phyloP scores from a whole-genome alignment of 2,888 invertebrate genomes.

The Ormyrus pomaceus region DNA sequence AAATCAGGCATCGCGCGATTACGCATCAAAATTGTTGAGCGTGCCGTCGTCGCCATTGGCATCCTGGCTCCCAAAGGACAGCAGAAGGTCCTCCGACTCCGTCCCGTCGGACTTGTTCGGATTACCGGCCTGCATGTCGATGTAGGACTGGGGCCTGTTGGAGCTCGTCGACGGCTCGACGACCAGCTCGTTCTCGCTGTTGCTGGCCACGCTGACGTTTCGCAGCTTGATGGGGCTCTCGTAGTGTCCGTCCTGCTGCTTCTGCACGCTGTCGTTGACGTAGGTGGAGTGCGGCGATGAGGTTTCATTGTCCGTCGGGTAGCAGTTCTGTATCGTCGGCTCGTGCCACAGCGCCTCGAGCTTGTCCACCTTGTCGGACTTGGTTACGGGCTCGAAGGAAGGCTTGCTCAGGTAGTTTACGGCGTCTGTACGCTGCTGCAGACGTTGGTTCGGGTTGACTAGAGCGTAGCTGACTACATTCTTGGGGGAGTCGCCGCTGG shows the following conservation, averaged over 20 bases:
- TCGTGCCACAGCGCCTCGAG: slow-evolving; percentile 70
- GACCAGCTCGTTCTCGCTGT: slow-evolving; percentile 68
- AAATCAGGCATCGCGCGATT: too few relatives aligned
- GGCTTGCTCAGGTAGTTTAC: slow-evolving; percentile 72
- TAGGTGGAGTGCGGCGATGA: slow-evolving; percentile 61
- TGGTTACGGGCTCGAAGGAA: slow-evolving; percentile 66
- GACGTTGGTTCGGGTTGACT: slow-evolving; percentile 11
- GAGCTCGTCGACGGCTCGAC: slow-evolving; percentile 58
- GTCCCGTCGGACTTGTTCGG: neutral
- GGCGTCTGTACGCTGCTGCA: slow-evolving; percentile 62
- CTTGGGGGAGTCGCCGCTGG: slow-evolving; percentile 53
- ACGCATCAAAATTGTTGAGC: too few relatives aligned
- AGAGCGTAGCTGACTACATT: slow-evolving; percentile 40
- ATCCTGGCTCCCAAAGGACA: slow-evolving; percentile 38
- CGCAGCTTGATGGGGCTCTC: slow-evolving; percentile 71
- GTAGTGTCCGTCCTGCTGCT: slow-evolving; percentile 60
- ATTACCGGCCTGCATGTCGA: slow-evolving; percentile 69
- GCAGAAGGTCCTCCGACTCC: slow-evolving; percentile 39
- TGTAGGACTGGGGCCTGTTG: slow-evolving; percentile 68
- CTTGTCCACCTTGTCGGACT: slow-evolving; percentile 72
- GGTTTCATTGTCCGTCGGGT: slow-evolving; percentile 59
- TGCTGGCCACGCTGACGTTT: slow-evolving; percentile 66
- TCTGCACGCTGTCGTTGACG: slow-evolving; percentile 66
- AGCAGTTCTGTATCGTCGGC: slow-evolving; percentile 64
- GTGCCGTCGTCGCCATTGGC: neutral